Base-by-base conservation (phyloP, 2,113 vertebrate genomes). In the Clarias batrachus region DNA sequence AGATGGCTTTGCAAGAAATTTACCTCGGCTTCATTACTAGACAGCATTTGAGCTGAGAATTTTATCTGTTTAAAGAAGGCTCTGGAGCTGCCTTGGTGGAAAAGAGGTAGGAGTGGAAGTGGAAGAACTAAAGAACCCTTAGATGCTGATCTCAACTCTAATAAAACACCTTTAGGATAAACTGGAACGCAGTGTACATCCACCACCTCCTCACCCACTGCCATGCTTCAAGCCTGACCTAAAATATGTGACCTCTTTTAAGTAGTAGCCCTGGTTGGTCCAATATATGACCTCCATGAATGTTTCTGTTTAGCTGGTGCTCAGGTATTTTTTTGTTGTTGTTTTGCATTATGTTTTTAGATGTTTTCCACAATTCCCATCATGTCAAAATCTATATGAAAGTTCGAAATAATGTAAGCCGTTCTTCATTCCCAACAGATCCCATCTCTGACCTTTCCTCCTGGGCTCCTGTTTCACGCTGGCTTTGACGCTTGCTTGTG, bases 401-500 rank as follows among this genome's bases (percentile, higher is more conserved):
- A 60, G 16, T 19, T 14, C n/a, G 6, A 30, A 21, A 3, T 7
- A 16, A 37, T 19, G 30, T 1, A 71, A 37, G 23, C 13, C 41
- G 14, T n/a, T n/a, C 73, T 76, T 13, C 14, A 57, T 2, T 7
- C n/a, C 2, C 17, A n/a, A 78, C 52, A 9, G 5, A 56, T 21
- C 52, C 74, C 77, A 63, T 57, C 9, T 87, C 87, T 2, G 95
- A 99, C 98, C 96, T 98, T 97, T 99, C 96, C 97, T 98, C 96
- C 95, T 98, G 93, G 97, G 97, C 94, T 99, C 98, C 96, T 94
- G 97, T 94, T 96, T 97, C 95, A 97, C 94, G 96, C 95, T 97
- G 97, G 97, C 96, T 97, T 98, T 99, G 94, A 98, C 96, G 96
- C 97, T 97, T 93, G 97, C 95, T 96, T 98, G 97, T 95, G 97